These are phyloP conservation scores for Strix aluco DNA, from an alignment of 2,113 vertebrate species.

Conservation along the genomic window DNA sequence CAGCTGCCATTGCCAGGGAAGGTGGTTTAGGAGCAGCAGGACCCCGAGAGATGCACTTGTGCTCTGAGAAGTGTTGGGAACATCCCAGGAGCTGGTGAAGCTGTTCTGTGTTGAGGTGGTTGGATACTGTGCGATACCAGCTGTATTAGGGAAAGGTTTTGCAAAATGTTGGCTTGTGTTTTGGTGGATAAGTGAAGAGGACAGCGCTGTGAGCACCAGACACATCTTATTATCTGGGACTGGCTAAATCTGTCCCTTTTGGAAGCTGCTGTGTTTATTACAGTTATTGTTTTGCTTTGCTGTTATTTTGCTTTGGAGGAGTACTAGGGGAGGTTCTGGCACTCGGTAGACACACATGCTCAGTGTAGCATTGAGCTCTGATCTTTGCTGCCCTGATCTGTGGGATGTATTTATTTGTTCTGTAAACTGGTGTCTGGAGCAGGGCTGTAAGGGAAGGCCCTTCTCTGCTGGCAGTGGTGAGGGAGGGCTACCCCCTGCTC, in stretches of 20 bases:
- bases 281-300: background rate
- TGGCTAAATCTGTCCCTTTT: background rate
- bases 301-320: background rate
- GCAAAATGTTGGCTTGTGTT: rapidly evolving
- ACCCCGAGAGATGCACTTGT: background rate
- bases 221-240: background rate
- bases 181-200: background rate
- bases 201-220: background rate
- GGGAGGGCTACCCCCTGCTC: rapidly evolving
- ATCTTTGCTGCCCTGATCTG: background rate
- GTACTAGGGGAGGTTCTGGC: background rate
- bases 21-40: background rate
- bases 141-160: background rate
- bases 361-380: background rate
- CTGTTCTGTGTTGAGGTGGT: rapidly evolving
- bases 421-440: background rate
- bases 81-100: background rate
- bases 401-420: background rate
- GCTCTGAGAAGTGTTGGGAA: background rate
- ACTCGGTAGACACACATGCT: rapidly evolving
- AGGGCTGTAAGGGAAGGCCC: background rate
- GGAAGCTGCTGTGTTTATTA: background rate
- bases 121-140: background rate
- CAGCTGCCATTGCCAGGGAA: background rate
- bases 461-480: background rate